phyloP scores from a whole-genome alignment of 2,888 invertebrate genomes.

The Xylocampa areola region DNA sequence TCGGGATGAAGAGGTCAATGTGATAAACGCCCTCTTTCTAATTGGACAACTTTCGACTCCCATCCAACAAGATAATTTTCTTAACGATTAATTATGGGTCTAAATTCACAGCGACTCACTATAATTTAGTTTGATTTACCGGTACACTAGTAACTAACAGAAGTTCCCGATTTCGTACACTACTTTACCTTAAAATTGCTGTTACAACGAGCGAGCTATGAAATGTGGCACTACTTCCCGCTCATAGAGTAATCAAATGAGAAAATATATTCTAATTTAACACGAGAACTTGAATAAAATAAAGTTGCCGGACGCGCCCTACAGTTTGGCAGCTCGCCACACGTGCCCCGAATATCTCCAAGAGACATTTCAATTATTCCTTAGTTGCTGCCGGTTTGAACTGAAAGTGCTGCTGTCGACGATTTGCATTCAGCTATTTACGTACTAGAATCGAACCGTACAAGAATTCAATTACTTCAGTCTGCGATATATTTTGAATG shows the following conservation, averaged over 20 bases:
- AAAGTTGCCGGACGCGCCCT: conserved; percentile 55
- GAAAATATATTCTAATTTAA: conserved; percentile 65
- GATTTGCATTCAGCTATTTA: conserved; percentile 69
- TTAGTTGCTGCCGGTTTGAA: conserved; percentile 55
- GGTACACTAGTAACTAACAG: conserved; percentile 69
- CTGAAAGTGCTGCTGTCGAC: conserved; percentile 52
- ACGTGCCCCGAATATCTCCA: conserved; percentile 65
- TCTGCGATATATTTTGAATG: conserved; percentile 64
- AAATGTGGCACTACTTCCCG: conserved; percentile 60
- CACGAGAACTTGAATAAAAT: conserved; percentile 56
- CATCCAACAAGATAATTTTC: conserved; percentile 75
- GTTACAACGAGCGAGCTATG: conserved; percentile 59
- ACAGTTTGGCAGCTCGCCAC: conserved; percentile 74
- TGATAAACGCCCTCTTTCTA: conserved; percentile 45
- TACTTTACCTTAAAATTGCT: conserved; percentile 74
- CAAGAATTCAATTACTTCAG: conserved; percentile 71
- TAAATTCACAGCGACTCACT: conserved; percentile 67
- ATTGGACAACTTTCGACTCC: conserved; percentile 51
- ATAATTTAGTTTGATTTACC: conserved; percentile 80
- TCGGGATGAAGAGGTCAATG: conserved; percentile 47
- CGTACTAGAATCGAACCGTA: conserved; percentile 65
- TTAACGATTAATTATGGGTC: conserved; percentile 71
- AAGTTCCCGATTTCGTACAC: conserved; percentile 73
- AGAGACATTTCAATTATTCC: conserved; percentile 76
- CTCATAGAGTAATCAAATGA: conserved; percentile 61